Percentiles rank a stretch among this genome's conserved stretches.
These are phyloP conservation scores for Arrhamphus sclerolepis DNA, from an alignment of 2,797 vertebrate species.

Conservation along the genomic window DNA sequence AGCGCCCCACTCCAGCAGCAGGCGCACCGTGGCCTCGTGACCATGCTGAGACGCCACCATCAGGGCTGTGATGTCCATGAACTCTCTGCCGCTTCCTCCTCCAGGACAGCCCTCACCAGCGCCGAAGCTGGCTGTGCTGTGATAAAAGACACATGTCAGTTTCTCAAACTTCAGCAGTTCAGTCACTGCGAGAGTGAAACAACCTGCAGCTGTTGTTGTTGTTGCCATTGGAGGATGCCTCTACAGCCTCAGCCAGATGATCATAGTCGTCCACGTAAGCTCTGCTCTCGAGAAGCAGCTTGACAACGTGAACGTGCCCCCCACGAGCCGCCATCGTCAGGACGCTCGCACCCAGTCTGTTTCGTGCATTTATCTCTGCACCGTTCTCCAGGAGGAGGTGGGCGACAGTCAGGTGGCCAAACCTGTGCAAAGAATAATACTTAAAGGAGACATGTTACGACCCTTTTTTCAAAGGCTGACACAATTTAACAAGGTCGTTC, in stretches of 20 bases:
- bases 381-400: conserved; percentile 94
- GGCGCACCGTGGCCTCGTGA: conserved; percentile 84
- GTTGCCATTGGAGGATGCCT: conserved; percentile 74
- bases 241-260: conserved; percentile 79
- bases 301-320: conserved; percentile 88
- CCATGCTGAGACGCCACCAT: conserved; percentile 92
- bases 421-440: conserved; percentile 73
- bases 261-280: conserved; percentile 88
- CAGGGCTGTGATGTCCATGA: conserved; percentile 88
- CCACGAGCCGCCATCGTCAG: conserved; percentile 92
- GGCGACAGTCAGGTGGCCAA: conserved; percentile 89
- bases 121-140: conserved; percentile 57
- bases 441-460: neutral
- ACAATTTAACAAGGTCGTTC: too few species aligned
- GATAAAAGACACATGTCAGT: neutral
- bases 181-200: conserved; percentile 22
- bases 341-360: conserved; percentile 91
- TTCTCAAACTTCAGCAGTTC: neutral
- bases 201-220: conserved; percentile 78
- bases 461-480: too few species aligned
- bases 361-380: conserved; percentile 92
- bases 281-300: conserved; percentile 89
- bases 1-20: conserved; percentile 94
- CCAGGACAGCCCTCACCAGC: conserved; percentile 53
- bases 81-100: conserved; percentile 62